These are phyloP conservation scores for Athalia cordata DNA, from an alignment of 2,888 invertebrate genomes.

Conservation along the genomic window DNA sequence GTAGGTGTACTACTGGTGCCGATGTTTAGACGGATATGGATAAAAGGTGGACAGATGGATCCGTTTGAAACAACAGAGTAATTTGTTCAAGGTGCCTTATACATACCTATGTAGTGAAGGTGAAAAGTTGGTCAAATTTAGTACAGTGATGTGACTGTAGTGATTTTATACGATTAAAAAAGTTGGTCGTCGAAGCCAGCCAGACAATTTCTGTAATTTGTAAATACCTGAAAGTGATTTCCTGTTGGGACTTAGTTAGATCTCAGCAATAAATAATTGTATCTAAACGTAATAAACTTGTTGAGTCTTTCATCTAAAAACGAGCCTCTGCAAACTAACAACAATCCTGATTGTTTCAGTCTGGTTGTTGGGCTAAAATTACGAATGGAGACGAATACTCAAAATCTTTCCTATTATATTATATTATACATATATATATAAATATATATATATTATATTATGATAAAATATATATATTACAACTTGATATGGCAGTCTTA, in stretches of 20 bases:
- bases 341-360: slow-evolving; percentile 28
- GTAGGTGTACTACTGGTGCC: slow-evolving; percentile 37
- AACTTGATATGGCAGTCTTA: slow-evolving; percentile 62
- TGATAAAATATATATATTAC: slow-evolving; percentile 59
- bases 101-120: slow-evolving; percentile 59
- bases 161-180: slow-evolving; percentile 55
- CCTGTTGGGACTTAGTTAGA: slow-evolving; percentile 58
- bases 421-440: slow-evolving; percentile 9
- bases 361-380: not conserved
- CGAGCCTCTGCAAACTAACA: slow-evolving; percentile 6
- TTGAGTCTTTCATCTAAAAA: slow-evolving; percentile 27
- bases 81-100: slow-evolving; percentile 74
- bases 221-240: slow-evolving; percentile 61
- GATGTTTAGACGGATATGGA: slow-evolving; percentile 32
- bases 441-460: slow-evolving; percentile 27
- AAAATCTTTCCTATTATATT: slow-evolving; percentile 37
- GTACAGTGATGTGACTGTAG: slow-evolving; percentile 63
- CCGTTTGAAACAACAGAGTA: slow-evolving; percentile 61
- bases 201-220: slow-evolving; percentile 68
- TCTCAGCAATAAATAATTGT: slow-evolving; percentile 63
- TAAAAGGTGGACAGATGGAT: not conserved
- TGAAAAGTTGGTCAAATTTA: slow-evolving; percentile 51
- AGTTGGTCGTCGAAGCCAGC: slow-evolving; percentile 54
- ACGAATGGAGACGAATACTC: slow-evolving; percentile 39
- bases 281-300: slow-evolving; percentile 49